Percentiles rank a stretch among this genome's conserved stretches.
Evolutionary conservation across 1,140 invertebrate genomes (phyloP).

Genomic region (Zophobas morio): DNA sequence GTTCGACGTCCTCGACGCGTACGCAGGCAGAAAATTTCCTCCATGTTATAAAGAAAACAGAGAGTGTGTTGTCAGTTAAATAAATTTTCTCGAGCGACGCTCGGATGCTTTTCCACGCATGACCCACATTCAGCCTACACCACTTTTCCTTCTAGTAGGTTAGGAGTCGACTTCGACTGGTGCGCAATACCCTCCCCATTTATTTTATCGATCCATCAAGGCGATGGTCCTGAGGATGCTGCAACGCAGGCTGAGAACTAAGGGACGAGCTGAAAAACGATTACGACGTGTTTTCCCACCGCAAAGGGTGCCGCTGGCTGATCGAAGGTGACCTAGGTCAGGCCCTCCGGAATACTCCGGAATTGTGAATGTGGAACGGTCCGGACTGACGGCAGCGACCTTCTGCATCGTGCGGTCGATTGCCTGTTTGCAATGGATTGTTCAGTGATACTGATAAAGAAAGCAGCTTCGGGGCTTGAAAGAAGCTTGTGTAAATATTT

Average conservation of each 20-base stretch:
- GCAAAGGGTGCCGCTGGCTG: background rate
- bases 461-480: too few species aligned
- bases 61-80: background rate
- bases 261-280: constrained; percentile 24
- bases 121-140: constrained; percentile 27
- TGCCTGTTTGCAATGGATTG: too few species aligned
- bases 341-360: constrained; percentile 16
- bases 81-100: background rate
- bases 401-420: constrained; percentile 1
- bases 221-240: constrained; percentile 20
- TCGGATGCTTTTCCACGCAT: constrained; percentile 19
- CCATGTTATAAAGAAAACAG: background rate
- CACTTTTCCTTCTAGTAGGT: constrained; percentile 34
- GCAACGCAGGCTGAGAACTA: background rate
- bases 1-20: too few species aligned
- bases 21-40: background rate
- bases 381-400: background rate
- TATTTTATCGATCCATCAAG: constrained; percentile 21
- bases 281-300: constrained; percentile 4
- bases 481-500: too few species aligned
- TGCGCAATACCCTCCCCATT: constrained; percentile 1
- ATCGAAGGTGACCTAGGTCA: constrained; percentile 18
- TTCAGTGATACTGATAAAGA: too few species aligned
- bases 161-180: constrained; percentile 11
- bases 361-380: background rate